A percentile compares a stretch with the other conserved stretches of the same genome.
Conservation (phyloP, 2,113 vertebrate species). For the Manacus vitellinus region DNA sequence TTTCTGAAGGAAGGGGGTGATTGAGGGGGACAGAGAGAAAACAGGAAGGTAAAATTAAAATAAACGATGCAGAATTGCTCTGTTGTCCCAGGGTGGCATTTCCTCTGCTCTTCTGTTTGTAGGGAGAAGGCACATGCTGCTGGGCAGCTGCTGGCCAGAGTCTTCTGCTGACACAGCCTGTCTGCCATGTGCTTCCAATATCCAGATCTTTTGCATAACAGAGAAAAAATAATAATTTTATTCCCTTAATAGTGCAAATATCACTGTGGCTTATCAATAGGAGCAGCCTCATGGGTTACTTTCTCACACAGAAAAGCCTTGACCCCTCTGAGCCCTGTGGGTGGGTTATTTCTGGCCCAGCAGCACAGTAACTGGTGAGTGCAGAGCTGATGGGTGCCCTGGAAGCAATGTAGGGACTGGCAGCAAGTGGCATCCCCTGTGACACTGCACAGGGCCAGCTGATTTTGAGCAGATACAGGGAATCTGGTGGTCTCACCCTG, state of each 20-base stretch:
- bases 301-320: background rate
- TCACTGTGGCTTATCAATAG: background rate
- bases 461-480: background rate
- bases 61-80: background rate
- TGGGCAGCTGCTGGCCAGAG: background rate
- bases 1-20: background rate
- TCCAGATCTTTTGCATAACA: background rate
- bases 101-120: background rate
- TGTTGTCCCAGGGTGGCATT: background rate
- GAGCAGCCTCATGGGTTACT: background rate
- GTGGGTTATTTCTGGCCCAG: background rate
- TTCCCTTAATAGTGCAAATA: background rate
- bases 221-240: background rate
- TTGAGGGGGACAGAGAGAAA: background rate
- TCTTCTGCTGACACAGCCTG: background rate
- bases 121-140: background rate
- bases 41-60: background rate
- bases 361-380: background rate
- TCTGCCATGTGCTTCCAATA: background rate
- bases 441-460: background rate
- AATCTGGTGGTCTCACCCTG: rapidly evolving
- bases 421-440: background rate
- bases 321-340: background rate
- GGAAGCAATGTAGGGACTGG: background rate
- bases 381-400: background rate